Evolutionary conservation across 2,797 vertebrate genomes (phyloP).

Genomic region (Sebastes itinus): DNA sequence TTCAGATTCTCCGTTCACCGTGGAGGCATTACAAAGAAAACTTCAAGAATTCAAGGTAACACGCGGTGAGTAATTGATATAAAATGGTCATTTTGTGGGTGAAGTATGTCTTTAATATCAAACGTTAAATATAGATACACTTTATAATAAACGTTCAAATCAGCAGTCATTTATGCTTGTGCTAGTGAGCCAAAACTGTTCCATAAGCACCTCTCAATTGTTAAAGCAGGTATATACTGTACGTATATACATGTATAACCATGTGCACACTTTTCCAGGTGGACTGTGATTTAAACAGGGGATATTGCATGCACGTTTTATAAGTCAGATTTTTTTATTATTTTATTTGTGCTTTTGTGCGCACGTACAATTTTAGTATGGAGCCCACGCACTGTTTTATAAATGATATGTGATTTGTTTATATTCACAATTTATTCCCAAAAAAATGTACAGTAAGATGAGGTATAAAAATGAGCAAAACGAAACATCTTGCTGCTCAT

Average conservation of each 20-base stretch:
- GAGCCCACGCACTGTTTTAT: not conserved
- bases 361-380: not conserved
- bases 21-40: too few relatives aligned
- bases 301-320: not conserved
- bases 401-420: not conserved
- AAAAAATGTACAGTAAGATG: not conserved
- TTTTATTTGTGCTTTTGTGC: too few relatives aligned
- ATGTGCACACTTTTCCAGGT: not conserved
- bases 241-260: not conserved
- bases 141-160: not conserved
- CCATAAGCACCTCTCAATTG: too few relatives aligned
- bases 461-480: not conserved
- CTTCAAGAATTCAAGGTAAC: not conserved
- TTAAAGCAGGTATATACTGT: too few relatives aligned
- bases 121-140: not conserved
- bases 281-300: too few relatives aligned
- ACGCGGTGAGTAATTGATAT: not conserved
- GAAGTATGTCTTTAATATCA: too few relatives aligned
- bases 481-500: not conserved
- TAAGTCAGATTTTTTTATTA: too few relatives aligned
- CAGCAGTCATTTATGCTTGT: not conserved
- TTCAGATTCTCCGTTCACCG: not conserved
- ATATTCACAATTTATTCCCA: not conserved
- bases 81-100: too few relatives aligned
- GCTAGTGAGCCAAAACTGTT: not conserved